phyloP scores from a whole-genome alignment of 2,888 invertebrate genomes.

The Spodoptera exigua region DNA sequence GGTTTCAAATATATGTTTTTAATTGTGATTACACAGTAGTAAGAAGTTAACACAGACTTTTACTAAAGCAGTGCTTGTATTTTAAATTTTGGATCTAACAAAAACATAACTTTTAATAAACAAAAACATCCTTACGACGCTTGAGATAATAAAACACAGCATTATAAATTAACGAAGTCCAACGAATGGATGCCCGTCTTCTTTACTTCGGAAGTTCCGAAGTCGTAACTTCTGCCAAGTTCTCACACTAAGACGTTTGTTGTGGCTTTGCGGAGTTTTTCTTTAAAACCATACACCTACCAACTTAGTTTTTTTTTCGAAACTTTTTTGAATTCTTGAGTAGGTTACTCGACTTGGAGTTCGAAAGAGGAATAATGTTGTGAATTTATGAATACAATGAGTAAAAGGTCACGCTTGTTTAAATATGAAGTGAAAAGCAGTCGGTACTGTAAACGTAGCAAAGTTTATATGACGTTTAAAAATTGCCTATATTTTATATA shows the following conservation, averaged over 20 bases:
- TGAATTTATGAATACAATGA: conserved; percentile 54
- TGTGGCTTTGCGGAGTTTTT: conserved; percentile 49
- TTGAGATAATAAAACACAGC: conserved; percentile 27
- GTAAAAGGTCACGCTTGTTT: too few relatives aligned
- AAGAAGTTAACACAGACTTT: too few relatives aligned
- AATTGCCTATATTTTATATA: too few relatives aligned
- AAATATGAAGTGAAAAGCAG: not conserved
- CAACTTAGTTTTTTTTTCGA: conserved; percentile 11
- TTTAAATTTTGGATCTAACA: not conserved
- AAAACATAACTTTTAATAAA: not conserved
- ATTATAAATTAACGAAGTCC: conserved; percentile 51
- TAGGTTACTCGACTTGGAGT: conserved; percentile 34
- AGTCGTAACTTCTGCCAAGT: conserved; percentile 49
- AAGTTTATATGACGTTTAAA: too few relatives aligned
- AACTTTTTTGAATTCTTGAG: conserved; percentile 50
- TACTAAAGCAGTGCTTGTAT: too few relatives aligned
- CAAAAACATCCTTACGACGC: conserved; percentile 35
- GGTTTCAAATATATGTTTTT: too few relatives aligned
- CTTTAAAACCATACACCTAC: conserved; percentile 35
- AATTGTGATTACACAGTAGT: too few relatives aligned
- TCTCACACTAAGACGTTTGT: conserved; percentile 51
- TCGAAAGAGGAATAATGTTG: conserved; percentile 36
- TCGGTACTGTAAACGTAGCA: too few relatives aligned
- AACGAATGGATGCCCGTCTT: conserved; percentile 52
- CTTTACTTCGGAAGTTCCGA: conserved; percentile 27